Evolutionary conservation across 2,113 vertebrate species (phyloP), one percentile per base, ranked within the genome.

Genomic region (Sturnus vulgaris): DNA sequence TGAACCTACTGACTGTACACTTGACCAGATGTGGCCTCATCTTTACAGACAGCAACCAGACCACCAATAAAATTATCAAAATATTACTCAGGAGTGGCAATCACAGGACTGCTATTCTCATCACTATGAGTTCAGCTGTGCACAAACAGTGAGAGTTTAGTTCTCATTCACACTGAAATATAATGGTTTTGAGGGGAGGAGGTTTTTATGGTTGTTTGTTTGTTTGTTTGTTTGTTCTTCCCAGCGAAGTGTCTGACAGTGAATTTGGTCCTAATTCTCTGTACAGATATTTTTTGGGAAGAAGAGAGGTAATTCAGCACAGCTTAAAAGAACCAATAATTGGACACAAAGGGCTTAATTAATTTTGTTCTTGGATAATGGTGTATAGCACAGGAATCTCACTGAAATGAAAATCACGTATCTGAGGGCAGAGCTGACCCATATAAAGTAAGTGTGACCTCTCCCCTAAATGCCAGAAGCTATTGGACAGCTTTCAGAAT

Each of bases 11-110:
- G 55, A 73, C 31, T 86, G 42, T 71, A 55, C 66, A 64, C 70
- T 91, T 93, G 90, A 88, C 92, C 96, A 98, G 95, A 97, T 96
- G 96, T 95, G 82, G 66, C 88, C 87, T 96, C 87, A 79, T 91
- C 93, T 88, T 95, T 86, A 86, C 47, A 88, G 92, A 84, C 55
- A 94, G 56, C 93, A 91, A 59, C 84, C 75, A 96, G 84, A 94
- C 78, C 39, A 42, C 95, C 94, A 96, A 92, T 93, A 96, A 97
- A 97, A 94, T 90, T 75, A 84, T 93, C 93, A 96, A 82, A 96
- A 93, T 90, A 94, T 3, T 70, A 27, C 85, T 90, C 59, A 10
- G 23, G 78, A 95, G 53, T 94, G 88, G 69, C 91, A 82, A 81
- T 88, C 90, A 81, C 55, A 92, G 65, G 50, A 19, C 88, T 97